These are phyloP conservation scores for Spinus olivaceus DNA, from an alignment of 2,797 vertebrate genomes.

Conservation along the genomic window DNA sequence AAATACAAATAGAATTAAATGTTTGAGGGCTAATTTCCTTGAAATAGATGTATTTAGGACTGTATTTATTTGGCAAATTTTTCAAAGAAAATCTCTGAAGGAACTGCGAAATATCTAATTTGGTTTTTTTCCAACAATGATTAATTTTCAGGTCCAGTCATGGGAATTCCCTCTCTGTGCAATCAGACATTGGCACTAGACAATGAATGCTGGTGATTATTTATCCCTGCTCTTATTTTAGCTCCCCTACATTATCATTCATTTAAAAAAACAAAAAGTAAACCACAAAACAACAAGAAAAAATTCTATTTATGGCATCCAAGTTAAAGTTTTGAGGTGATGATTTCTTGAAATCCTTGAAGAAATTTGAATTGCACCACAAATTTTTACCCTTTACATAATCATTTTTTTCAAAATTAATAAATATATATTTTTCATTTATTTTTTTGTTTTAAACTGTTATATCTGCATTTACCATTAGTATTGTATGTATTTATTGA, in stretches of 20 bases:
- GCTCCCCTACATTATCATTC: background rate
- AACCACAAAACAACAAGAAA: background rate
- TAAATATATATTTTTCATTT: background rate
- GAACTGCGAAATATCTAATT: rapidly evolving
- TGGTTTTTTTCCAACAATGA: background rate
- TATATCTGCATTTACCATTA: background rate
- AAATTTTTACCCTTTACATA: background rate
- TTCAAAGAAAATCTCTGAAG: background rate
- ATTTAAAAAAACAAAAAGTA: background rate
- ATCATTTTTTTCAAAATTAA: background rate
- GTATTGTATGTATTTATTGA: background rate
- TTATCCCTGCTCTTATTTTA: background rate
- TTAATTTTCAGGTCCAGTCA: background rate
- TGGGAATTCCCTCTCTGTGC: background rate
- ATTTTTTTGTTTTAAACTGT: background rate
- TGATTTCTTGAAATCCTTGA: background rate
- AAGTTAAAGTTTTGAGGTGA: background rate
- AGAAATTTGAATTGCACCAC: background rate
- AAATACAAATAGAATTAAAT: background rate
- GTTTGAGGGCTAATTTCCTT: background rate
- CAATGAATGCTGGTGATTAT: background rate
- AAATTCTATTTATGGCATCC: background rate
- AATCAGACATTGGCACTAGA: background rate
- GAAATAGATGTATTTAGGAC: background rate
- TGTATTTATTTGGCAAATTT: background rate